Evolutionary conservation across 2,113 vertebrate species (phyloP).

Genomic region (Erinaceus europaeus): DNA sequence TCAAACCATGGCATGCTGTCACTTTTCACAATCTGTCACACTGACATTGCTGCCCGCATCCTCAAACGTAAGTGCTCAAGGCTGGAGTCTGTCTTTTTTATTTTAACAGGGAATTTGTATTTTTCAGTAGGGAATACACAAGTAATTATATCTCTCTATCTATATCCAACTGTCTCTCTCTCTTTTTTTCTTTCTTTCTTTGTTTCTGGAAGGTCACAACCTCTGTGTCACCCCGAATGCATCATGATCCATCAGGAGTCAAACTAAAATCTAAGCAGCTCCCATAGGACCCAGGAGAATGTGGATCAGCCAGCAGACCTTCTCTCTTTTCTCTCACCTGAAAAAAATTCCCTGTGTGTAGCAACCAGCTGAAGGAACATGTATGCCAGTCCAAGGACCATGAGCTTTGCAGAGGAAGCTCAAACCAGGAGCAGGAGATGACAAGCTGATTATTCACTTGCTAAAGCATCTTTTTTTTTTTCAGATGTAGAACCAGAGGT

Average conservation of each 20-base stretch:
- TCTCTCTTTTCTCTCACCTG: too few species aligned
- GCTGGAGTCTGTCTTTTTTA: not conserved
- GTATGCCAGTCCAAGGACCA: not conserved
- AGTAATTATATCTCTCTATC: not conserved
- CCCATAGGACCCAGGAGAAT: not conserved
- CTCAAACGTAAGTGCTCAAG: not conserved
- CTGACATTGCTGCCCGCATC: not conserved
- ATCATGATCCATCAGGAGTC: not conserved
- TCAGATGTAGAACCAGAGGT: not conserved
- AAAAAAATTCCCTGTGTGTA: not conserved
- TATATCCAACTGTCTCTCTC: too few species aligned
- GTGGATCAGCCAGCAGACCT: too few species aligned
- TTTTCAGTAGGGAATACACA: fast-evolving
- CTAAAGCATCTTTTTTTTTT: too few species aligned
- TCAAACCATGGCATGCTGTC: too few species aligned
- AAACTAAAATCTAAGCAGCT: not conserved
- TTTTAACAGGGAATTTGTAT: too few species aligned
- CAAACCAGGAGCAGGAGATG: fast-evolving
- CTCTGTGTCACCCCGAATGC: too few species aligned
- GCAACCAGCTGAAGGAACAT: too few species aligned
- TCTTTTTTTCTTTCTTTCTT: not conserved
- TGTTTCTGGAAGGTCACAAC: not conserved
- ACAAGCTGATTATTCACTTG: fast-evolving
- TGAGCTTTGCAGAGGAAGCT: fast-evolving
- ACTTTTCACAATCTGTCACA: too few species aligned